A percentile compares a stretch with the other conserved stretches of the same genome.
Evolutionary conservation across 2,797 vertebrate species (phyloP).

Genomic region (Sebastes goodei): DNA sequence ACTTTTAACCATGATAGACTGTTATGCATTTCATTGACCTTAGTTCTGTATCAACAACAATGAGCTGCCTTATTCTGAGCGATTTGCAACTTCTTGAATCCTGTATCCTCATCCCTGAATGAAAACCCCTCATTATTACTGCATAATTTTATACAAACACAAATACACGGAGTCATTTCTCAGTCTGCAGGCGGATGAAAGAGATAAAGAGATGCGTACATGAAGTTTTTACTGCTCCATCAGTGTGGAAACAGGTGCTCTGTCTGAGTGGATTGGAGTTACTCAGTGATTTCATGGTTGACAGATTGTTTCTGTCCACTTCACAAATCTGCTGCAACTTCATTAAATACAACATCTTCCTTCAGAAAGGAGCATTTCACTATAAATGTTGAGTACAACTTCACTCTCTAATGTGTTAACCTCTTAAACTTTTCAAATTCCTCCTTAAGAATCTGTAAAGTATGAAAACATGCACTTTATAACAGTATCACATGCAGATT

Average conservation of each 20-base stretch:
- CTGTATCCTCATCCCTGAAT: neutral
- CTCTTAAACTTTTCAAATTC: neutral
- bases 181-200: constrained; percentile 9
- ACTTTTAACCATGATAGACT: too few species aligned
- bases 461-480: neutral
- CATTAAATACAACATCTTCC: constrained; percentile 5
- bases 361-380: neutral
- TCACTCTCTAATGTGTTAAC: neutral
- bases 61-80: too few species aligned
- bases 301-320: constrained; percentile 31
- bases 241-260: constrained; percentile 70
- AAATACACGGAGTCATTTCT: neutral
- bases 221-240: constrained; percentile 56
- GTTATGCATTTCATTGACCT: too few species aligned
- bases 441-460: neutral
- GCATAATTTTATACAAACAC: too few species aligned
- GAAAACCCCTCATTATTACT: neutral
- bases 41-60: too few species aligned
- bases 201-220: constrained; percentile 43
- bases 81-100: too few species aligned
- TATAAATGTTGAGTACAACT: neutral
- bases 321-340: constrained; percentile 29
- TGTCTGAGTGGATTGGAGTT: constrained; percentile 38
- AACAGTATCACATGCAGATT: too few species aligned
- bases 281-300: constrained; percentile 58